phyloP scores from a whole-genome alignment of 2,113 vertebrate genomes.

The Tangachromis dhanisi region DNA sequence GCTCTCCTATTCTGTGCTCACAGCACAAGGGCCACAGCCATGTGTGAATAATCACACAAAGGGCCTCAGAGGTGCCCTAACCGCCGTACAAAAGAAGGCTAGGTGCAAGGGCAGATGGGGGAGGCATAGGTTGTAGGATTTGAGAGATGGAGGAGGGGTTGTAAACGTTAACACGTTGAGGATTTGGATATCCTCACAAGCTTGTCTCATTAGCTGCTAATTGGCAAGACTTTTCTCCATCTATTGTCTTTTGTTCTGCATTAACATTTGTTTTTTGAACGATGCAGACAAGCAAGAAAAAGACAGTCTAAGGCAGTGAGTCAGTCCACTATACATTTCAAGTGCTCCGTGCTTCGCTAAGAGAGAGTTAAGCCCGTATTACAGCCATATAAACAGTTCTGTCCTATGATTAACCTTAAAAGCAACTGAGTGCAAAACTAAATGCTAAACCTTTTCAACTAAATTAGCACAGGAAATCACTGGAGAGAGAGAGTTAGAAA shows the following conservation, averaged over 20 bases:
- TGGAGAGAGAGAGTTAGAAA: not conserved
- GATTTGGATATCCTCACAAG: constrained; percentile 78
- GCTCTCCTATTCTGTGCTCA: constrained; percentile 44
- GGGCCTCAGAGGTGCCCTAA: constrained; percentile 64
- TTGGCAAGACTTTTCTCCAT: constrained; percentile 74
- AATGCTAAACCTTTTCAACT: constrained; percentile 55
- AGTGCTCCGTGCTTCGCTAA: constrained; percentile 58
- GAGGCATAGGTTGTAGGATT: constrained; percentile 45
- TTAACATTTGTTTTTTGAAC: constrained; percentile 58
- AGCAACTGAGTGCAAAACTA: constrained; percentile 69
- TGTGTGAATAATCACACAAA: constrained; percentile 71
- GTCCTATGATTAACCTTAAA: constrained; percentile 76
- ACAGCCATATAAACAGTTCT: constrained; percentile 71
- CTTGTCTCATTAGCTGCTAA: constrained; percentile 83
- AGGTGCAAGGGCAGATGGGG: constrained; percentile 60
- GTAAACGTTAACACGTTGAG: constrained; percentile 74
- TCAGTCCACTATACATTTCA: constrained; percentile 52
- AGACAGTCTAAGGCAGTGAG: not conserved
- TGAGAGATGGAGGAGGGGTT: constrained; percentile 32
- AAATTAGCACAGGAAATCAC: constrained; percentile 47
- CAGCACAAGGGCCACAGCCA: constrained; percentile 58
- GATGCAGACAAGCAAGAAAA: not conserved
- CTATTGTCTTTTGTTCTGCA: constrained; percentile 64
- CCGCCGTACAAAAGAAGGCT: constrained; percentile 49
- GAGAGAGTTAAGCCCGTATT: constrained; percentile 66